phyloP scores from a whole-genome alignment of 2,113 vertebrate species.

The Embiotoca jacksoni region DNA sequence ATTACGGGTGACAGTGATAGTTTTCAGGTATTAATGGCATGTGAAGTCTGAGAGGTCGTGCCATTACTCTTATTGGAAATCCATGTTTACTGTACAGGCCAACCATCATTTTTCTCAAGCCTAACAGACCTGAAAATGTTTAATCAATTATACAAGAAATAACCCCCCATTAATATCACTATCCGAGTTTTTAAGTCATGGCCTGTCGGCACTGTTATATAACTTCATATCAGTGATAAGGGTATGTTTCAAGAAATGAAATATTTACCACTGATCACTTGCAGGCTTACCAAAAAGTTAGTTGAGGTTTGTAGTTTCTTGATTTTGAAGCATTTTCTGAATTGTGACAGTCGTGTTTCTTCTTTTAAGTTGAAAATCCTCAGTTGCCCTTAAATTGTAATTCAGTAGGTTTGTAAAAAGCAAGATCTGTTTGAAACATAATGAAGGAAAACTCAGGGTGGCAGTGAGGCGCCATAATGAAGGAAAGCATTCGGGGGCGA shows the following conservation, averaged over 20 bases:
- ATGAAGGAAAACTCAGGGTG: constrained; percentile 41
- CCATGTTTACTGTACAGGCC: constrained; percentile 67
- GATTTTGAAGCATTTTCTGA: constrained; percentile 10
- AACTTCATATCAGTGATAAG: constrained; percentile 34
- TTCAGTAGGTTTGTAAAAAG: constrained; percentile 19
- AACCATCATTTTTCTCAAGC: constrained; percentile 66
- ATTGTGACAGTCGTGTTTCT: constrained; percentile 11
- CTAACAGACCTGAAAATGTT: constrained; percentile 75
- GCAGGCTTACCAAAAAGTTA: not conserved
- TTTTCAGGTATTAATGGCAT: constrained; percentile 63
- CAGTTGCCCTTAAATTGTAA: constrained; percentile 21
- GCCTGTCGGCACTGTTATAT: constrained; percentile 41
- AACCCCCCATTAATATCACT: constrained; percentile 58
- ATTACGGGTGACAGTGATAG: constrained; percentile 57
- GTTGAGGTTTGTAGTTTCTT: not conserved
- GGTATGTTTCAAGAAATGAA: not conserved
- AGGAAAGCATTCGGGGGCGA: constrained; percentile 55
- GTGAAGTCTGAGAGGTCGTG: constrained; percentile 35
- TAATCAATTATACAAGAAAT: constrained; percentile 74
- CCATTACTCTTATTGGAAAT: constrained; percentile 76
- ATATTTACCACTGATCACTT: constrained; percentile 12
- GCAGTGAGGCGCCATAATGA: constrained; percentile 56
- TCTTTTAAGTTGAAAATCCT: constrained; percentile 15
- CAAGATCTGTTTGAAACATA: constrained; percentile 42
- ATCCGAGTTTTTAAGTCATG: constrained; percentile 57